phyloP scores from a whole-genome alignment of 2,797 vertebrate genomes.

The Melanotaenia boesemani region DNA sequence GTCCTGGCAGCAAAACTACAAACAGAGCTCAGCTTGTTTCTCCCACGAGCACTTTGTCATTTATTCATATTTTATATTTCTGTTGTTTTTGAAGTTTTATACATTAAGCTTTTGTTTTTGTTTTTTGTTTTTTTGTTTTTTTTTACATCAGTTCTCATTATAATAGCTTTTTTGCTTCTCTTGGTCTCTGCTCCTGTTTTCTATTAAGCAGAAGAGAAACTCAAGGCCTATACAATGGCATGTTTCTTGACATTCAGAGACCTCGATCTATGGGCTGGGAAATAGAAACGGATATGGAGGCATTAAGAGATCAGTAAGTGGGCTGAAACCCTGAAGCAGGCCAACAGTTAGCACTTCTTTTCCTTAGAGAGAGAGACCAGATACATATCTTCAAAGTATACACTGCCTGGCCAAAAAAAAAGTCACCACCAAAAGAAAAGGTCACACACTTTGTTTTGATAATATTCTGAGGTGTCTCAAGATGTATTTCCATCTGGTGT shows the following conservation, averaged over 20 bases:
- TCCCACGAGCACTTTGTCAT: conserved; percentile 27
- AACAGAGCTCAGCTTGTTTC: conserved; percentile 49
- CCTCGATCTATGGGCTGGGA: conserved; percentile 35
- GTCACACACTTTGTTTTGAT: neutral
- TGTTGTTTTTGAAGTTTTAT: conserved; percentile 4
- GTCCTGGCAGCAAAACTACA: conserved; percentile 56
- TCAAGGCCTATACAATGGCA: neutral
- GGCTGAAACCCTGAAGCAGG: conserved; percentile 30
- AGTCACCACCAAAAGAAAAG: neutral
- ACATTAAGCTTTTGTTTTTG: conserved; percentile 18
- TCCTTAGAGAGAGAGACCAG: neutral
- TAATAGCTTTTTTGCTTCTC: conserved; percentile 23
- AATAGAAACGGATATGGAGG: conserved; percentile 35
- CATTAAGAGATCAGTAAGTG: conserved; percentile 39
- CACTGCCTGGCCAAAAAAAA: too few species aligned
- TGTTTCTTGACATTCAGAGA: conserved; percentile 43
- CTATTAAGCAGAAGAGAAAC: conserved; percentile 36
- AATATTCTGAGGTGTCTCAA: too few species aligned
- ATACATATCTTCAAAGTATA: neutral
- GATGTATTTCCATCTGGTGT: too few species aligned
- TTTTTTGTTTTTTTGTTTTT: neutral
- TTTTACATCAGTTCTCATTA: conserved; percentile 57
- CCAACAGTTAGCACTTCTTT: neutral
- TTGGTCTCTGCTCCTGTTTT: conserved; percentile 44
- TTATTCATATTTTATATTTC: conserved; percentile 15